Evolutionary conservation across 2,888 invertebrate genomes (phyloP), one percentile per base, ranked within the genome.

Genomic region (Antheraea assamensis): DNA sequence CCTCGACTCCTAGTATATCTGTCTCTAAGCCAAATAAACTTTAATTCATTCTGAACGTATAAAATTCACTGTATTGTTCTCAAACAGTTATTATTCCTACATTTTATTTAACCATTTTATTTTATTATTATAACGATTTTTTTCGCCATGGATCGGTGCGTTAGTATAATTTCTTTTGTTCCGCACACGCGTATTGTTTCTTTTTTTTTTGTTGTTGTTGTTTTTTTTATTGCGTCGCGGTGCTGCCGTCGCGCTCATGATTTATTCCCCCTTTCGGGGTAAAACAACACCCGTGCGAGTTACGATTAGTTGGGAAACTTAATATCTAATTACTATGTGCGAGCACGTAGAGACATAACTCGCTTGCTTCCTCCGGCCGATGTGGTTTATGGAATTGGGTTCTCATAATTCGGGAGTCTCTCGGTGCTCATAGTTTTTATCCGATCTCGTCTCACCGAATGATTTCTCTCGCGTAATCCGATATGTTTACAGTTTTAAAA

Each of bases 271-370:
- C 90, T 90, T 92, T 91, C 83, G 89, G 68, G 88, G 92, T 93
- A 94, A 94, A 94, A 94, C 93, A 94, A 94, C 93, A 91, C 92
- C 92, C 92, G 91, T 90, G 91, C 91, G 92, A 93, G 93, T 92
- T 92, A 92, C 94, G 92, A 94, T 94, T 94, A 94, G 92, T 89
- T 83, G 85, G 88, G 89, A 86, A 87, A 85, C 88, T 90, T 94
- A 94, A 94, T 94, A 94, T 94, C 93, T 94, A 94, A 94, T 94
- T 94, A 94, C 92, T 93, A 94, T 94, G 94, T 88, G 88, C 86
- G 87, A 87, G 93, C 94, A 94, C 94, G 94, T 93, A 92, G 92
- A 82, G 82, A 87, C 91, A 91, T 94, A 94, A 93, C 93, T 94
- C 92, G 90, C 87, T 81, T 85, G 89, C 89, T 92, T 92, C 93